Evolutionary conservation across 2,888 invertebrate species (phyloP).

Genomic region (Trissoscelio sp.): DNA sequence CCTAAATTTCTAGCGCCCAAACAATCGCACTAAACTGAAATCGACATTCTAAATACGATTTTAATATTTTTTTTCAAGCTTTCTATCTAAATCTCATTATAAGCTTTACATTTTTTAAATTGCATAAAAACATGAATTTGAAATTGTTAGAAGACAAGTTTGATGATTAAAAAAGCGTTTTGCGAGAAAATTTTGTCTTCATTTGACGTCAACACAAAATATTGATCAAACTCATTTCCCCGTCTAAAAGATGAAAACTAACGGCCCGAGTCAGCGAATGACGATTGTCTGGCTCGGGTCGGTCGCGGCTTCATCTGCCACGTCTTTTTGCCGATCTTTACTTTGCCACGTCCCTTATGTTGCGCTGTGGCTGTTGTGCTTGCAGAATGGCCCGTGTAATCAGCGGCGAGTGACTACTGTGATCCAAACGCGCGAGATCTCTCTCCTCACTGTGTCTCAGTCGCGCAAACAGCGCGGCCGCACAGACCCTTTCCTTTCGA

Average conservation of each 20-base stretch:
- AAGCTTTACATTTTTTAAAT: too few relatives aligned
- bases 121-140: too few relatives aligned
- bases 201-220: too few relatives aligned
- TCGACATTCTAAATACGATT: too few relatives aligned
- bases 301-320: conserved; percentile 50
- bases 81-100: too few relatives aligned
- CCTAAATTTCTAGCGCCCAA: too few relatives aligned
- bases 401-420: conserved; percentile 82
- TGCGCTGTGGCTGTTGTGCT: conserved; percentile 77
- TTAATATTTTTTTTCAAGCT: too few relatives aligned
- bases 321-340: conserved; percentile 59
- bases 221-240: conserved; percentile 50
- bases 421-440: conserved; percentile 80
- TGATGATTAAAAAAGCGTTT: too few relatives aligned
- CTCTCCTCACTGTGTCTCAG: conserved; percentile 70
- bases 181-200: too few relatives aligned
- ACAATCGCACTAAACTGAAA: too few relatives aligned
- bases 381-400: conserved; percentile 83
- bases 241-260: conserved; percentile 35
- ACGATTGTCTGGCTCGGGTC: conserved; percentile 55
- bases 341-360: conserved; percentile 57
- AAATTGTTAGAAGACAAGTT: too few relatives aligned
- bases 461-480: conserved; percentile 58
- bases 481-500: conserved; percentile 54
- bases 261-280: conserved; percentile 18